phyloP scores from a whole-genome alignment of 2,113 vertebrate species.

The Raja brachyura region DNA sequence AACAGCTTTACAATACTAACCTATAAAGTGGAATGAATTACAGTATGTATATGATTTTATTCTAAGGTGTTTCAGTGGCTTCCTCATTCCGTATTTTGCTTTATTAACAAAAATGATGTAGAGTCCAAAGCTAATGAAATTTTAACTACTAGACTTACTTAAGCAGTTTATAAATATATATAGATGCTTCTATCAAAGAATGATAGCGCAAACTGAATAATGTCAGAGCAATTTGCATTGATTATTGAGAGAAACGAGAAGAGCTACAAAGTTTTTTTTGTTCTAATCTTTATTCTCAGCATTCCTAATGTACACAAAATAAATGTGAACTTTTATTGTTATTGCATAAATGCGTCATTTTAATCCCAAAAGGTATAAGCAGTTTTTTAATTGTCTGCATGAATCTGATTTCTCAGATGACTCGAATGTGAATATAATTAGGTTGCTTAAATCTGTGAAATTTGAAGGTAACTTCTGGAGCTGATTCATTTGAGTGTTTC shows the following conservation, averaged over 20 bases:
- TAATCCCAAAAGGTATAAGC: neutral
- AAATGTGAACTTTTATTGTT: neutral
- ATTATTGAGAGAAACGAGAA: neutral
- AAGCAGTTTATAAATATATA: neutral
- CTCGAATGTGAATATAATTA: neutral
- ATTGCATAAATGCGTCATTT: too few relatives aligned
- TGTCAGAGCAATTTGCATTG: neutral
- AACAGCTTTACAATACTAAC: too few relatives aligned
- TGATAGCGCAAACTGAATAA: neutral
- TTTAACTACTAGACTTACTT: neutral
- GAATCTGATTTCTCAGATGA: slow-evolving; percentile 10
- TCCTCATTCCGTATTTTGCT: neutral
- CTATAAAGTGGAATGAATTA: neutral
- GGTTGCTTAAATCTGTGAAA: neutral
- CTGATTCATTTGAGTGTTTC: neutral
- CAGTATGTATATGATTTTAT: neutral
- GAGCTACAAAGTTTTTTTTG: neutral
- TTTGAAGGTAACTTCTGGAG: neutral
- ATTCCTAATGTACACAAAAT: neutral
- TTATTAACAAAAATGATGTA: neutral
- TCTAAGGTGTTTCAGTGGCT: neutral
- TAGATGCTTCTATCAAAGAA: neutral
- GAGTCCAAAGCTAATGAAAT: neutral
- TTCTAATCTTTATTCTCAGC: neutral
- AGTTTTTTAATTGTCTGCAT: neutral